Base-by-base conservation (phyloP, 2,888 invertebrate genomes). In the Carabus problematicus region DNA sequence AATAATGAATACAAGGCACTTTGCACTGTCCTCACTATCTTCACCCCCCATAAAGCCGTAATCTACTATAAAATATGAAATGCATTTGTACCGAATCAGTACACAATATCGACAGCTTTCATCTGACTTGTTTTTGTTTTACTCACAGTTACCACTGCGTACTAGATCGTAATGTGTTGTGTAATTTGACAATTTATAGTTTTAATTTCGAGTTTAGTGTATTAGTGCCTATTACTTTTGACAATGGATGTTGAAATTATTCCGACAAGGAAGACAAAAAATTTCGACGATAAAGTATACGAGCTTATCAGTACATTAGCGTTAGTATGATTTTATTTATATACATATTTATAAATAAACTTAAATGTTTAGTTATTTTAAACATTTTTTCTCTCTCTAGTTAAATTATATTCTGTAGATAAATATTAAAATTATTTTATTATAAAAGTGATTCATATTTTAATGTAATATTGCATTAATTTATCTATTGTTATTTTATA, bases 1-100 rank as follows among this genome's bases (percentile, higher is more conserved):
- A 64, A 62, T 52, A 52, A 47, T 42, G 45, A 61, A 45, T 18
- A 45, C 29, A 19, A 49, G 63, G 54, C 39, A 58, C 66, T 66
- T 66, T 66, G 66, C 66, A 59, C 66, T 47, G 45, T 66, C 66
- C 66, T n/a, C 66, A 66, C 66, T 58, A 40, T 54, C 11, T n/a
- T 45, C n/a, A 39, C 43, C 66, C 66, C 58, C 58, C 40, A 49
- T 47, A 16, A 18, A 42, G 45, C n/a, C 29, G 9, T 56, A 56
- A 29, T 29, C 29, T 29, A 29, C 29, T 29, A 29, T 29, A 29
- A 29, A 29, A 29, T 29, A 29, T 29, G 29, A 29, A 29, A 29
- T 29, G 29, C 29, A 29, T 29, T 29, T 29, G 29, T 29, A 29
- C 29, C 6, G 29, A 29, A 29, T 29, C 29, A 29, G 29, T 29